phyloP scores from a whole-genome alignment of 2,113 vertebrate species.

The Planiliza haematocheilus region DNA sequence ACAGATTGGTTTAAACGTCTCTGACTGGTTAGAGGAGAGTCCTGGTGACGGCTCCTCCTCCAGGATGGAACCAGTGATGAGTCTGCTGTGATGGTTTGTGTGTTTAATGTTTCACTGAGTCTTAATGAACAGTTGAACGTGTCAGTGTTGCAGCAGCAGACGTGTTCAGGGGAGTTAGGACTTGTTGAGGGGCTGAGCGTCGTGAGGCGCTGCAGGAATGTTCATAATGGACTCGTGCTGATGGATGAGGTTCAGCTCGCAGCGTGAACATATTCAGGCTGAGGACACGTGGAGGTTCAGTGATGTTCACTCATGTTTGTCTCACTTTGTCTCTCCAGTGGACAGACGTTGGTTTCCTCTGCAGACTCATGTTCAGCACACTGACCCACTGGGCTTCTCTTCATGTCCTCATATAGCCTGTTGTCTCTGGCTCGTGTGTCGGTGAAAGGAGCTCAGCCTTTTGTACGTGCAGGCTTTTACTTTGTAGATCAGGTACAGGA shows the following conservation, averaged over 20 bases:
- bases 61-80: too few relatives aligned
- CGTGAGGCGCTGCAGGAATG: slow-evolving; percentile 50
- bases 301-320: too few relatives aligned
- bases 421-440: slow-evolving; percentile 39
- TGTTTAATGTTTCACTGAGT: too few relatives aligned
- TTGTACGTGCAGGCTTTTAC: slow-evolving; percentile 26
- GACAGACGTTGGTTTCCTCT: too few relatives aligned
- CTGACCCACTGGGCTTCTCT: slow-evolving; percentile 22
- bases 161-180: slow-evolving; percentile 20
- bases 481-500: slow-evolving; percentile 15
- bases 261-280: too few relatives aligned
- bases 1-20: too few relatives aligned
- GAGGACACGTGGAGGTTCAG: neutral
- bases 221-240: slow-evolving; percentile 19
- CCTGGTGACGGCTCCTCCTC: too few relatives aligned
- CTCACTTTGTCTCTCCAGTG: neutral
- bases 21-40: too few relatives aligned
- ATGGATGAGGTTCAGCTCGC: neutral
- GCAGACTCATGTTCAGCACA: slow-evolving; percentile 20
- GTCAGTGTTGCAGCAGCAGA: neutral
- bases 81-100: too few relatives aligned
- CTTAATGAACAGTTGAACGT: too few relatives aligned
- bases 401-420: slow-evolving; percentile 20
- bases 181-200: slow-evolving; percentile 36
- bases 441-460: neutral